A percentile compares a stretch with the other conserved stretches of the same genome.
Evolutionary conservation across 2,797 vertebrate species (phyloP).

Genomic region (Arrhamphus sclerolepis): DNA sequence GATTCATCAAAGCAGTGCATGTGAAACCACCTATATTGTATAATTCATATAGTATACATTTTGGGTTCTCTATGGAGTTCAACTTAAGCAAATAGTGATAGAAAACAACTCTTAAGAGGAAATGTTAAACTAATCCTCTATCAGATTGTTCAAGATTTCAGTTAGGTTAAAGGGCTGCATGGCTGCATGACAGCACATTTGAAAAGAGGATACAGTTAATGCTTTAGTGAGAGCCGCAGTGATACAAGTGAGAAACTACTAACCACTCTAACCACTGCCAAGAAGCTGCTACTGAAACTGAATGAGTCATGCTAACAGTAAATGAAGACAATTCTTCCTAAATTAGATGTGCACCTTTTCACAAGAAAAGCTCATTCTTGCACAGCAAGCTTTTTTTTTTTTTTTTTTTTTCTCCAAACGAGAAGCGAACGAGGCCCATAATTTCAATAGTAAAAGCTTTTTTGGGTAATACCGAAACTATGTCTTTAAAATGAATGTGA

Average conservation of each 20-base stretch:
- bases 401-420: background rate
- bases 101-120: no score
- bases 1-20: constrained; percentile 10
- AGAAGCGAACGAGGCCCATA: background rate
- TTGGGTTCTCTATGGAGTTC: no score
- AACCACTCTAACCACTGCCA: constrained; percentile 28
- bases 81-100: no score
- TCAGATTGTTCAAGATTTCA: no score
- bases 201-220: constrained; percentile 1
- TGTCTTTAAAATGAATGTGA: no score
- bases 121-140: no score
- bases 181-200: background rate
- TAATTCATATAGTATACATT: no score
- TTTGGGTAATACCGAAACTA: background rate
- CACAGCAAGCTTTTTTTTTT: background rate
- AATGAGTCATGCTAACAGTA: constrained; percentile 50
- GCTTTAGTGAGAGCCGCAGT: background rate
- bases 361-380: background rate
- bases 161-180: no score
- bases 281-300: constrained; percentile 17
- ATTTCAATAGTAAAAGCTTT: background rate
- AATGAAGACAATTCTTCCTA: constrained; percentile 17
- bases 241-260: constrained; percentile 18
- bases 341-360: constrained; percentile 23
- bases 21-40: no score